phyloP scores from a whole-genome alignment of 1,140 invertebrate species.

The Aphaenogaster rudis region DNA sequence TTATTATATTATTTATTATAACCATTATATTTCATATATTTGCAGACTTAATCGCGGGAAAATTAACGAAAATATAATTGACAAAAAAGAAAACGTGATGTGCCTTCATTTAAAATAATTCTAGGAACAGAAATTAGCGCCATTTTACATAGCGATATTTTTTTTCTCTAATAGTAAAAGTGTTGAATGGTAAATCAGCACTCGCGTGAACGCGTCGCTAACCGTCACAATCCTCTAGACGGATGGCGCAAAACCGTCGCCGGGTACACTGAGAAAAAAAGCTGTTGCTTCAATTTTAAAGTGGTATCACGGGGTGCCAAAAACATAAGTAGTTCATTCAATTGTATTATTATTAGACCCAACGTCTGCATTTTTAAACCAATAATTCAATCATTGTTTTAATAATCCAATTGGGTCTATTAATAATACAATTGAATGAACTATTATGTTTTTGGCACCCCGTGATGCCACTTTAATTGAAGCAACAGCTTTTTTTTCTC shows the following conservation, averaged over 20 bases:
- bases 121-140: not conserved
- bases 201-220: not conserved
- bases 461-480: too few species aligned
- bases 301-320: too few species aligned
- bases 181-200: slow-evolving; percentile 4
- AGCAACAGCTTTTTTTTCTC: too few species aligned
- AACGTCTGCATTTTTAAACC: too few species aligned
- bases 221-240: not conserved
- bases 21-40: not conserved
- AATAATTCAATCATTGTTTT: too few species aligned
- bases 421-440: too few species aligned
- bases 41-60: not conserved
- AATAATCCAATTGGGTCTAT: too few species aligned
- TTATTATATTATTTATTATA: not conserved
- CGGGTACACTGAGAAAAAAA: too few species aligned
- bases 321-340: too few species aligned
- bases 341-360: too few species aligned
- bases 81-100: not conserved
- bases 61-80: not conserved
- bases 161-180: not conserved
- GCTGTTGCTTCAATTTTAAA: too few species aligned
- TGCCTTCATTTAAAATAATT: not conserved
- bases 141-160: not conserved
- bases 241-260: not conserved
- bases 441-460: too few species aligned